Percentiles rank a stretch among this genome's conserved stretches.
Conservation (phyloP, 2,113 vertebrate genomes). For the Petrocephalus zakoni region DNA sequence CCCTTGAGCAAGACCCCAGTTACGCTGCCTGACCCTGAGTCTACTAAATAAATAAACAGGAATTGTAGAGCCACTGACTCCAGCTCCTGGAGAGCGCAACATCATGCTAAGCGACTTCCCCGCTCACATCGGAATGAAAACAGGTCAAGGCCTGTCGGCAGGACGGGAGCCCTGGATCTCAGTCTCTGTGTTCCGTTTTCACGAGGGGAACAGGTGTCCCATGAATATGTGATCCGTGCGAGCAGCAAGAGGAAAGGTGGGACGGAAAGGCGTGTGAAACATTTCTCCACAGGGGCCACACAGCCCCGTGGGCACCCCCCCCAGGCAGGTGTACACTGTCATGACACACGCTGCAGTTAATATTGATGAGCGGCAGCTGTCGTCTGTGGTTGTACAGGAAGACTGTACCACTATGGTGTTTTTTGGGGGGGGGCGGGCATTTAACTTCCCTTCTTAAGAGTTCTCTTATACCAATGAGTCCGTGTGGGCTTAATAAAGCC, state of each 20-base stretch:
- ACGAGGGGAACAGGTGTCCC: slow-evolving; percentile 42
- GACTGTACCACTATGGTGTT: neutral
- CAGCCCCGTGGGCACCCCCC: neutral
- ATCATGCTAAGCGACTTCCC: neutral
- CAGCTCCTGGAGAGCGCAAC: neutral
- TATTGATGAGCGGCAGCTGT: slow-evolving; percentile 49
- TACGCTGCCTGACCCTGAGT: neutral
- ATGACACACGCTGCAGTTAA: slow-evolving; percentile 30
- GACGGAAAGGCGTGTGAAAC: slow-evolving; percentile 14
- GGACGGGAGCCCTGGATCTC: neutral
- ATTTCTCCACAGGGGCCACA: slow-evolving; percentile 15
- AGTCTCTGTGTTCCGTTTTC: slow-evolving; percentile 1
- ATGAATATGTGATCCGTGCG: slow-evolving; percentile 48
- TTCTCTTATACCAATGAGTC: neutral
- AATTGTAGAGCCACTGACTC: neutral
- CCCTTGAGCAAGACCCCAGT: neutral
- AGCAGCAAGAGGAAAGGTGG: slow-evolving; percentile 12
- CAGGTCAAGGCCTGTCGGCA: neutral
- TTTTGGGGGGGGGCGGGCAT: neutral
- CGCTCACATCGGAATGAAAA: neutral
- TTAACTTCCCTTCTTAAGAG: neutral
- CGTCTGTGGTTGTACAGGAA: neutral
- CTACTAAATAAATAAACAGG: neutral
- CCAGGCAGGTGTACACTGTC: slow-evolving; percentile 11
- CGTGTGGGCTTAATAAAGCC: neutral